Percentiles rank a stretch among this genome's conserved stretches.
These are phyloP conservation scores for Leptopilina syphax DNA, from an alignment of 2,888 invertebrate genomes.

Conservation along the genomic window DNA sequence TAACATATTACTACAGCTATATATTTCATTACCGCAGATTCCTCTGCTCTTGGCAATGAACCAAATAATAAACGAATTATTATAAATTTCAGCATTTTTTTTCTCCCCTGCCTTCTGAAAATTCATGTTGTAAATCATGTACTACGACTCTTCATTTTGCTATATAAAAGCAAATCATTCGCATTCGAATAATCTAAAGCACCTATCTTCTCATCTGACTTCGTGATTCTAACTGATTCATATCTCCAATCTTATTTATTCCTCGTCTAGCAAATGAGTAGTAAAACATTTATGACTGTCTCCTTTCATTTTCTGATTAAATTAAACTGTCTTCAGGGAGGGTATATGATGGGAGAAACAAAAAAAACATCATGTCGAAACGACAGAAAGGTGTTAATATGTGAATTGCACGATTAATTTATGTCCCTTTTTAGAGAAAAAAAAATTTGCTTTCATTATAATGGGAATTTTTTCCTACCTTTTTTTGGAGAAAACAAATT, in stretches of 20 bases:
- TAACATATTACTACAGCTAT: background rate
- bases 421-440: background rate
- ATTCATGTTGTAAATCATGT: conserved; percentile 30
- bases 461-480: background rate
- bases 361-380: conserved; percentile 12
- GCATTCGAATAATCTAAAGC: conserved; percentile 30
- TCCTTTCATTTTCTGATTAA: conserved; percentile 32
- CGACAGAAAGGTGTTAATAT: conserved; percentile 37
- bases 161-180: conserved; percentile 19
- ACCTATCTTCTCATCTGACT: conserved; percentile 13
- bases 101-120: background rate
- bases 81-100: background rate
- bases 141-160: background rate
- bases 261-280: conserved; percentile 40
- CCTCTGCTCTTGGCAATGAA: conserved; percentile 4
- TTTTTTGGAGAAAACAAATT: too few species aligned
- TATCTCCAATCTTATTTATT: conserved; percentile 39
- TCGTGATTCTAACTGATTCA: conserved; percentile 23
- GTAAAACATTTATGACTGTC: conserved; percentile 38
- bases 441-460: background rate
- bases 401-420: conserved; percentile 33
- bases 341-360: too few species aligned
- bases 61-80: conserved; percentile 25
- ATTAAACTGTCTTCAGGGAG: conserved; percentile 23
- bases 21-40: conserved; percentile 26